Percentiles rank a stretch among this genome's conserved stretches.
These are phyloP conservation scores for Arothron firmamentum DNA, from an alignment of 2,113 vertebrate genomes.

Conservation along the genomic window DNA sequence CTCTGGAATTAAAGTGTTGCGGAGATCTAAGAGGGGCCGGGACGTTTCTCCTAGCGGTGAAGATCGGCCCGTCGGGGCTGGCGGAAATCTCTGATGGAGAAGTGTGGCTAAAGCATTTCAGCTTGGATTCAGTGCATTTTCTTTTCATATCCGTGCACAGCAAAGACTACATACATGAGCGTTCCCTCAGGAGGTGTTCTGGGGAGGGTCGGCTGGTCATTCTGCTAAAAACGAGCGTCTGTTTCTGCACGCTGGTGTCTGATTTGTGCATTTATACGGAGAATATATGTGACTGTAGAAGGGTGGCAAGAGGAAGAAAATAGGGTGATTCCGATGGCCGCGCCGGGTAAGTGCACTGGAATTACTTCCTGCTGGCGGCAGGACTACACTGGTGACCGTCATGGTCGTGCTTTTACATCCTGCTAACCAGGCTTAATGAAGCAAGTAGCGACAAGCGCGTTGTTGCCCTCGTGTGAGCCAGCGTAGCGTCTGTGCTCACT, in stretches of 20 bases:
- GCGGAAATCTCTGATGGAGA: constrained; percentile 31
- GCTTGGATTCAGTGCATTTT: constrained; percentile 27
- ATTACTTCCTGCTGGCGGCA: constrained; percentile 33
- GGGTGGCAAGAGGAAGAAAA: constrained; percentile 42
- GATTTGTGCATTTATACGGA: constrained; percentile 50
- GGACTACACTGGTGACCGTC: constrained; percentile 23
- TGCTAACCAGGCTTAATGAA: constrained; percentile 28
- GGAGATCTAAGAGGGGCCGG: constrained; percentile 7
- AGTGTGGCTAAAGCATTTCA: too few species aligned
- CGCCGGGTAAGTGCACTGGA: constrained; percentile 36
- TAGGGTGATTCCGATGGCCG: constrained; percentile 46
- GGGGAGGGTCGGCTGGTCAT: constrained; percentile 29
- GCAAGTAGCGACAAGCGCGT: constrained; percentile 46
- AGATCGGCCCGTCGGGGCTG: constrained; percentile 29
- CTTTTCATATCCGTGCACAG: constrained; percentile 18
- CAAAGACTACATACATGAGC: constrained; percentile 42
- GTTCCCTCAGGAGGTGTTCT: constrained; percentile 45
- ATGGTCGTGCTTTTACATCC: constrained; percentile 23
- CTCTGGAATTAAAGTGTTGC: constrained; percentile 11
- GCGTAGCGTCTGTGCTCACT: constrained; percentile 28
- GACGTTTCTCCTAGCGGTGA: constrained; percentile 2
- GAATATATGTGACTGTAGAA: constrained; percentile 54
- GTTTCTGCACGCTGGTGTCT: constrained; percentile 27
- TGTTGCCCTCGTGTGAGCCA: constrained; percentile 35
- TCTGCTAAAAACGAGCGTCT: constrained; percentile 41